These are phyloP conservation scores for Mobula hypostoma DNA, from an alignment of 2,113 vertebrate species.

Conservation along the genomic window DNA sequence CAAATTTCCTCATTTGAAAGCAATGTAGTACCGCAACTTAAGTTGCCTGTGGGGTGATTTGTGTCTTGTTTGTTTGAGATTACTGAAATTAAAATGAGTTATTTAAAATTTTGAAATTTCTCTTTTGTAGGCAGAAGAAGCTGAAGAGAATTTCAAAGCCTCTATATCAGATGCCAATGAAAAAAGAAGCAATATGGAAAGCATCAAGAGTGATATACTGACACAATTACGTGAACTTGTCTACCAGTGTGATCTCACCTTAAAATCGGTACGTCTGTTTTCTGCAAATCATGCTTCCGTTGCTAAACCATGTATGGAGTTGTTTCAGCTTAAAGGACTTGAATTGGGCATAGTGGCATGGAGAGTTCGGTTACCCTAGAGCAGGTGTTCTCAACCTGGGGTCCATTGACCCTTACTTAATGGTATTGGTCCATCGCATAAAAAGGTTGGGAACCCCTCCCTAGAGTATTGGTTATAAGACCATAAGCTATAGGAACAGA, in stretches of 20 bases:
- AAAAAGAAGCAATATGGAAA: slow-evolving; percentile 74
- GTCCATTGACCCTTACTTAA: too few relatives aligned
- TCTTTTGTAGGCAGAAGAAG: slow-evolving; percentile 75
- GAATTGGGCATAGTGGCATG: too few relatives aligned
- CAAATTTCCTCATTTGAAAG: not conserved
- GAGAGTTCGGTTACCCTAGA: too few relatives aligned
- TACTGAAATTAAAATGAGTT: not conserved
- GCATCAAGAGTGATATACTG: slow-evolving; percentile 79
- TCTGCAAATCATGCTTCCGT: not conserved
- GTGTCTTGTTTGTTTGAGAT: not conserved
- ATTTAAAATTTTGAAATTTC: not conserved
- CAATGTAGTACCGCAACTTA: not conserved
- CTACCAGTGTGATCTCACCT: slow-evolving; percentile 92
- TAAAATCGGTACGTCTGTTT: slow-evolving; percentile 80
- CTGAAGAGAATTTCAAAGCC: slow-evolving; percentile 77
- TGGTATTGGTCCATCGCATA: too few relatives aligned
- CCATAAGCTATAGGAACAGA: too few relatives aligned
- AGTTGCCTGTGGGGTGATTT: not conserved
- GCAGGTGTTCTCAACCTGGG: too few relatives aligned
- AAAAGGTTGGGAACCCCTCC: too few relatives aligned
- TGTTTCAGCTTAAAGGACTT: not conserved
- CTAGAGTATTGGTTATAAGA: too few relatives aligned
- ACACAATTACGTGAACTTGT: slow-evolving; percentile 82
- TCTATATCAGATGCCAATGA: slow-evolving; percentile 76
- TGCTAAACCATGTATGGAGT: not conserved